Evolutionary conservation across 2,888 invertebrate species (phyloP), one percentile per base, ranked within the genome.

Genomic region (Acrobasis consociella): DNA sequence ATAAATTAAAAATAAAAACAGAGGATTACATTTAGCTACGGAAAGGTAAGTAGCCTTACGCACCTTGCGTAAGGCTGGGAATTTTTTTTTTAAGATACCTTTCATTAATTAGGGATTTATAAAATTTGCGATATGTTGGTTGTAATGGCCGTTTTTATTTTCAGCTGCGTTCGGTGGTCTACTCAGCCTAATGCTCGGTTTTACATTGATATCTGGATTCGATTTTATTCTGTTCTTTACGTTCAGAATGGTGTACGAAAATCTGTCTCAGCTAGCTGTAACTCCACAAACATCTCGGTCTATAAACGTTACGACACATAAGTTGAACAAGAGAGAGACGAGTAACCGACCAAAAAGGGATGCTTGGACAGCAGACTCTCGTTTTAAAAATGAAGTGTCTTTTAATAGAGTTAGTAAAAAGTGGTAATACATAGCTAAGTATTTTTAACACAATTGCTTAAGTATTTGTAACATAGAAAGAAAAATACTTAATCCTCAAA

Each of bases 81-180:
- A 22, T 22, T 22, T 3, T 2, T 22, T 22, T 22, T 22, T 3
- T 22, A 22, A 22, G 22, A 2, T 22, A 22, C 22, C 22, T 22
- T 2, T 22, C 22, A 22, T 22, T 31, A 5, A 31, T 31, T 31
- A 0, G 8, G 22, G 2, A 3, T 22, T 31, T 5, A 31, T 31
- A 31, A 7, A 31, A 5, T 31, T 5, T 31, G 31, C 31, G 31
- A 8, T 31, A 31, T 31, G 2, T 17, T 16, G 5, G 0, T 50
- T 50, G 11, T n/a, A n/a, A 13, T 46, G 46, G 46, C n/a, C 11
- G 5, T 46, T 59, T 67, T 65, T 67, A 63, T 52, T 73, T 93
- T 71, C 87, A 95, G 96, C 95, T 70, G 94, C 95, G 1, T 95
- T 95, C 72, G 96, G 96, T 0, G 96, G 96, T 15, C 88, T 96